These are phyloP conservation scores for Agriopis leucophaearia DNA, from an alignment of 2,888 invertebrate genomes.

Conservation along the genomic window DNA sequence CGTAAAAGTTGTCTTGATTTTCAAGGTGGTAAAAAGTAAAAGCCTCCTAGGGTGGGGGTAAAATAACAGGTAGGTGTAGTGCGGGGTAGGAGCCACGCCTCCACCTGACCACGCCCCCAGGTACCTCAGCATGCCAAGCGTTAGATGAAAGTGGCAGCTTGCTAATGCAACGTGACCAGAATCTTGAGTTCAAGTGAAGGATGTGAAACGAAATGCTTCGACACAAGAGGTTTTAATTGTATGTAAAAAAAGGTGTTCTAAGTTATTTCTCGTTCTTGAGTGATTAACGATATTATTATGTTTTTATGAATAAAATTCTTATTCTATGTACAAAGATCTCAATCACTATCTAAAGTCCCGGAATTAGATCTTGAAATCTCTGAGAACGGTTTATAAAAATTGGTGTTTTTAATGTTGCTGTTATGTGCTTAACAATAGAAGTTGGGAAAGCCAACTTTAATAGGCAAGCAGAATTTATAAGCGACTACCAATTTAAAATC, in stretches of 20 bases:
- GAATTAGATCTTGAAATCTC: not conserved
- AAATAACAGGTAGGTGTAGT: constrained; percentile 48
- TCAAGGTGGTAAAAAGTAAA: constrained; percentile 34
- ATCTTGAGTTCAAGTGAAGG: constrained; percentile 21
- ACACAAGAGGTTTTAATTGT: not conserved
- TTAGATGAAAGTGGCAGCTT: constrained; percentile 31
- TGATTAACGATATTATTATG: no score
- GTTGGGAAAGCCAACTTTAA: not conserved
- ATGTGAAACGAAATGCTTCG: constrained; percentile 38
- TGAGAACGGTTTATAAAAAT: not conserved
- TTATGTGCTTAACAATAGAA: not conserved
- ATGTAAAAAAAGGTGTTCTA: not conserved
- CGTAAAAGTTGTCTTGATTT: constrained; percentile 9
- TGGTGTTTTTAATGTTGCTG: not conserved
- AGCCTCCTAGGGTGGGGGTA: constrained; percentile 37
- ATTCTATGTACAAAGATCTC: no score
- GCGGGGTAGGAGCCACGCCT: constrained; percentile 62
- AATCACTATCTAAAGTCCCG: not conserved
- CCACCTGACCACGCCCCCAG: constrained; percentile 65
- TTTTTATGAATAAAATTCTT: no score
- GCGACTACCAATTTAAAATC: not conserved
- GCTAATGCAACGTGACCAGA: constrained; percentile 27
- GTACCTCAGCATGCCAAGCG: constrained; percentile 43
- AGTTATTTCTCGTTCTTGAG: no score
- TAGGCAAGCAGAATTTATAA: not conserved